These are phyloP conservation scores for Rhopilema esculentum DNA, from an alignment of 30 jellyfish, hydroid and myxozoan species.

Conservation along the genomic window DNA sequence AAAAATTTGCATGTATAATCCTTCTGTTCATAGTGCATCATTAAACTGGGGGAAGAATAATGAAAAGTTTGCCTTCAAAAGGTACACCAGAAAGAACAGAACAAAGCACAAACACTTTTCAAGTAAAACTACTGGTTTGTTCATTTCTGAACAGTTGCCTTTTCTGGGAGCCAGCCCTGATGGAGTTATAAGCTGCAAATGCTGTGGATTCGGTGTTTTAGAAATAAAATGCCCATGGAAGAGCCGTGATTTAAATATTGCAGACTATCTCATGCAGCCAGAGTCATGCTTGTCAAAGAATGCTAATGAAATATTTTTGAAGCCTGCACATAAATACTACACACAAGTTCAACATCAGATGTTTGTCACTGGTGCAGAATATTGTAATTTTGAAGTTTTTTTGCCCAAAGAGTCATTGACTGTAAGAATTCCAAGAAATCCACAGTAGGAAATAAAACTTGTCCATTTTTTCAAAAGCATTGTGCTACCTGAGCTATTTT, in stretches of 20 bases:
- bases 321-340: constrained; percentile 10
- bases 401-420: constrained; percentile 27
- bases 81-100: constrained; percentile 39
- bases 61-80: constrained; percentile 42
- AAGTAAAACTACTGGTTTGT: constrained; percentile 26
- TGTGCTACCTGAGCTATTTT: constrained; percentile 43
- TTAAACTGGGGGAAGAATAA: constrained; percentile 32
- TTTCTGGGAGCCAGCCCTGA: constrained; percentile 21
- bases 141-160: constrained; percentile 40
- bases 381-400: constrained; percentile 34
- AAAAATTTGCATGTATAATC: constrained; percentile 29
- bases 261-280: constrained; percentile 34
- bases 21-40: constrained; percentile 26
- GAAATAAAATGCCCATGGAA: constrained; percentile 46
- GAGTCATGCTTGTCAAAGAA: constrained; percentile 27
- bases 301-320: constrained; percentile 14
- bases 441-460: constrained; percentile 23
- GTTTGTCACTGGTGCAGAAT: constrained; percentile 22
- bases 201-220: constrained; percentile 45
- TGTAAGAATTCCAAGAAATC: constrained; percentile 15
- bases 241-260: constrained; percentile 16
- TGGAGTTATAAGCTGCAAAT: constrained; percentile 37
- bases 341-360: constrained; percentile 46
- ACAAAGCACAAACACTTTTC: constrained; percentile 31
- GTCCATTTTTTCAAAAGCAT: constrained; percentile 17